Evolutionary conservation across 2,113 vertebrate species (phyloP), one percentile per base, ranked within the genome.

Genomic region (Sprattus sprattus): DNA sequence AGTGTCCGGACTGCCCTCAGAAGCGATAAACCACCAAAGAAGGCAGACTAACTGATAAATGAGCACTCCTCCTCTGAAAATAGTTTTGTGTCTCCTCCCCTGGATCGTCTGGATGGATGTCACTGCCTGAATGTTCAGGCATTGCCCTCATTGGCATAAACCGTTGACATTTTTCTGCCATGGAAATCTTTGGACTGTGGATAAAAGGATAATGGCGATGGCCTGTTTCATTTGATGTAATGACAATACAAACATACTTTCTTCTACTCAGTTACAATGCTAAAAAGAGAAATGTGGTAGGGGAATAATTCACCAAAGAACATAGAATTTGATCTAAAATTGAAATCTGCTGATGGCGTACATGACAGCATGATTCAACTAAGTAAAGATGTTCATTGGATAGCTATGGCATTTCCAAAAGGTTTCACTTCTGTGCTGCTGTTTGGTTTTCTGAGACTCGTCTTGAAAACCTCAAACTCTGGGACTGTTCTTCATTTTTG

Each of bases 1-100:
- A 94, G 87, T 89, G 25, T 98, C 0, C 84, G 83, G 32, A 54
- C 89, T 0, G 82, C 93, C 6, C 87, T 93, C 57, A 90, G 87
- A 4, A 87, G 89, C 1, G 87, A 64, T 0, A 89, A 88, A 88
- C 92, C 54, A 88, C 92, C 54, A 0, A 96, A 96, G 93, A 94
- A 96, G 89, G 89, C 92, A 0, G 94, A 94, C 92, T 96, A 82
- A 92, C 5, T 39, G 28, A 78, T 16, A 13, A 15, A 78, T 32
- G 71, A 2, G 25, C 32, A 78, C 32, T 39, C 11, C 71, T 75
- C 10, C 25, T 3, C 71, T 28, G 39, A 32, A 78, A 32, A 78
- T 16, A 13, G 71, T 78, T 11, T 39, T 16, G 10, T 11, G 25
- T 44, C 28, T 39, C 28, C 28, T 44, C 28, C 20, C 71, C 71